A percentile compares a stretch with the other conserved stretches of the same genome.
These are phyloP conservation scores for Fulmarus glacialis DNA, from an alignment of 2,113 vertebrate species.

Conservation along the genomic window DNA sequence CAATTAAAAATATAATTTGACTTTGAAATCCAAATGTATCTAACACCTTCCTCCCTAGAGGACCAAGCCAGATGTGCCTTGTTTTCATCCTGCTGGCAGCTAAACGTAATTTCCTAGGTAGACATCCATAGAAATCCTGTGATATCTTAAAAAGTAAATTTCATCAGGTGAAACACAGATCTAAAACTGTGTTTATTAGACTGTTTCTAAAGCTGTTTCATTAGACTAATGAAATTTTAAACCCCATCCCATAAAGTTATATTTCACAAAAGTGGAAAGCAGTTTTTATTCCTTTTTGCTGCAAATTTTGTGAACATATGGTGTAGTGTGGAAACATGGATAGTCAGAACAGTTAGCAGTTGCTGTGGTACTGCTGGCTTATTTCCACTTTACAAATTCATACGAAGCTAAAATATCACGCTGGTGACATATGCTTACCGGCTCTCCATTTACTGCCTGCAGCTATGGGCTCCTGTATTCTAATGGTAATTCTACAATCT, in stretches of 20 bases:
- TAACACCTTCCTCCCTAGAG: conserved; percentile 27
- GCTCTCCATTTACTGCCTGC: conserved; percentile 82
- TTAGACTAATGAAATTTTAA: not conserved
- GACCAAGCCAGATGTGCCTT: conserved; percentile 46
- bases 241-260: not conserved
- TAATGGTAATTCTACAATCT: conserved; percentile 91
- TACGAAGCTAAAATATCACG: conserved; percentile 79
- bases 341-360: conserved; percentile 79
- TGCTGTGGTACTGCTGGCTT: conserved; percentile 74
- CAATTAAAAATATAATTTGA: conserved; percentile 35
- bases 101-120: conserved; percentile 32
- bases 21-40: conserved; percentile 40
- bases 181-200: no score
- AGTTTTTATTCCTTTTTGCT: conserved; percentile 53
- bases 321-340: conserved; percentile 64
- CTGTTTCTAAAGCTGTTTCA: no score
- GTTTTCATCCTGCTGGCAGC: conserved; percentile 34
- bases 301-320: conserved; percentile 72
- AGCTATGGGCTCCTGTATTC: conserved; percentile 78
- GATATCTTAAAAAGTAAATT: conserved; percentile 46
- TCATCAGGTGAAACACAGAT: not conserved
- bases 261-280: not conserved
- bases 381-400: conserved; percentile 84
- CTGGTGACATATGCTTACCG: conserved; percentile 84
- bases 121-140: not conserved